phyloP scores from a whole-genome alignment of 2,113 vertebrate species.

The Cryptomyrus ogoouensis region DNA sequence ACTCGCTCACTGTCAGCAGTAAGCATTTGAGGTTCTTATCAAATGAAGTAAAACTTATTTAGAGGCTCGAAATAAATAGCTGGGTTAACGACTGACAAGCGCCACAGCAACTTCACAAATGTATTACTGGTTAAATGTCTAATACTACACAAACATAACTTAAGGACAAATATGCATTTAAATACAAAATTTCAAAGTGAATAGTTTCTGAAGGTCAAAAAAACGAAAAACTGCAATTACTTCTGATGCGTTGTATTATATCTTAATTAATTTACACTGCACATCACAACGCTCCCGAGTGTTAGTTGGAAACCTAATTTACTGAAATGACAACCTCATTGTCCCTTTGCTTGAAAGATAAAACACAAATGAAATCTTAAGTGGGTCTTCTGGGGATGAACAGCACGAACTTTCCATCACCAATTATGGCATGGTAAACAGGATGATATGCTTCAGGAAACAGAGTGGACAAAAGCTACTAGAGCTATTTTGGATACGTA shows the following conservation, averaged over 20 bases:
- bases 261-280: not conserved
- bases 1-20: not conserved
- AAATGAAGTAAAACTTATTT: not conserved
- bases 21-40: not conserved
- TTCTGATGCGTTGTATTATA: not conserved
- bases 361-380: not conserved
- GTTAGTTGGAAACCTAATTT: not conserved
- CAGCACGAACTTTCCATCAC: not conserved
- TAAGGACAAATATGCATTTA: not conserved
- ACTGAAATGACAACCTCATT: not conserved
- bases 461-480: not conserved
- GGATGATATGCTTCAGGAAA: not conserved
- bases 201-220: not conserved
- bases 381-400: slow-evolving; percentile 8
- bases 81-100: not conserved
- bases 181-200: not conserved
- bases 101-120: not conserved
- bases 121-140: not conserved
- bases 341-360: not conserved
- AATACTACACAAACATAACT: not conserved
- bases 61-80: not conserved
- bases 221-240: not conserved
- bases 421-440: not conserved
- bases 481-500: not conserved
- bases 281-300: not conserved